These are phyloP conservation scores for Lutjanus argentimaculatus DNA, from an alignment of 2,797 vertebrate genomes.

Conservation along the genomic window DNA sequence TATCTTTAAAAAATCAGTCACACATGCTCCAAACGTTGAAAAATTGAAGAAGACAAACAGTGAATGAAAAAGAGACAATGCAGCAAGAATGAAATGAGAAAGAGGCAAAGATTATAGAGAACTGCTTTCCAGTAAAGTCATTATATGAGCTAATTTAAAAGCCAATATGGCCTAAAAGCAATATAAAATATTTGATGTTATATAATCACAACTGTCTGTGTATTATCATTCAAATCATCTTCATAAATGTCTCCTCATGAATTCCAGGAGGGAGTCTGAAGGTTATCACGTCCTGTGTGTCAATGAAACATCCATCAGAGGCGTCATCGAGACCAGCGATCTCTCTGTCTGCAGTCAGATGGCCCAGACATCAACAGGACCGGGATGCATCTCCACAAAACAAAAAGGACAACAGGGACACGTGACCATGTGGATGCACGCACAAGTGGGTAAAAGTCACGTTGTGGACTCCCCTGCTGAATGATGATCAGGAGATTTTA, in stretches of 20 bases:
- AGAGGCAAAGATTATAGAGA: background rate
- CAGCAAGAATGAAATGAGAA: background rate
- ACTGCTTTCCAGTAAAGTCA: constrained; percentile 1
- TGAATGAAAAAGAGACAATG: background rate
- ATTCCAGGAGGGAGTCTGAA: constrained; percentile 26
- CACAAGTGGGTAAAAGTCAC: background rate
- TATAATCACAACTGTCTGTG: constrained; percentile 10
- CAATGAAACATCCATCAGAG: background rate
- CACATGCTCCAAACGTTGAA: background rate
- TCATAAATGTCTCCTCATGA: constrained; percentile 15
- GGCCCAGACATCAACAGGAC: background rate
- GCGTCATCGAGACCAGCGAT: background rate
- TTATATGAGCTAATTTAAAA: constrained; percentile 19
- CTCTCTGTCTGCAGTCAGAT: background rate
- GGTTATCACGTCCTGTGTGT: constrained; percentile 22
- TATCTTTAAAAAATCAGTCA: background rate
- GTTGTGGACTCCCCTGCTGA: background rate
- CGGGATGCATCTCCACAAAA: background rate
- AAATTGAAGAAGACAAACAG: background rate
- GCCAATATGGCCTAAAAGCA: background rate
- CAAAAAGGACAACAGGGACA: background rate
- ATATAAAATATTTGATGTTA: constrained; percentile 36
- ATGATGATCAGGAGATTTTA: background rate
- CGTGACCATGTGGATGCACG: background rate
- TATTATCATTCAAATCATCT: constrained; percentile 40